A percentile compares a stretch with the other conserved stretches of the same genome.
Evolutionary conservation across 2,888 invertebrate species (phyloP).

Genomic region (Xestoiulus laeticollis): DNA sequence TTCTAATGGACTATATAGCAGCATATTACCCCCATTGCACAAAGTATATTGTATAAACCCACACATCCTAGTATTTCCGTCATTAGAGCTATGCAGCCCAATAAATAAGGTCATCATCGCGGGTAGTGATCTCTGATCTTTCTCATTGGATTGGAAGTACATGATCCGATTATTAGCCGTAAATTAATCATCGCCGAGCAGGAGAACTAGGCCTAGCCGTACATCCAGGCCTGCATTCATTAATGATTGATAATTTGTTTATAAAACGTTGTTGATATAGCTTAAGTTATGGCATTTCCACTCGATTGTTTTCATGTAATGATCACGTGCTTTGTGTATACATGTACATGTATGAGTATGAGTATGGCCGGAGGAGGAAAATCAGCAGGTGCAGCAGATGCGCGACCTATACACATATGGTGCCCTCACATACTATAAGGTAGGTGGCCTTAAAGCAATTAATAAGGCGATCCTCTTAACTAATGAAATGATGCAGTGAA

Average conservation of each 20-base stretch:
- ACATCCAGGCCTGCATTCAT: background rate
- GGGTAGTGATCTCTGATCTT: constrained; percentile 13
- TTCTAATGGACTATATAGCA: background rate
- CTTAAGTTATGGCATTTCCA: constrained; percentile 35
- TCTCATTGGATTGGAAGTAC: constrained; percentile 23
- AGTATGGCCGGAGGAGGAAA: background rate
- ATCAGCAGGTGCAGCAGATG: constrained; percentile 6
- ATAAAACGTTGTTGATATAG: constrained; percentile 41
- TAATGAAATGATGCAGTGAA: background rate
- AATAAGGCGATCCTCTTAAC: background rate
- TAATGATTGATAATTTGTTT: constrained; percentile 41
- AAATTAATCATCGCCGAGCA: constrained; percentile 41
- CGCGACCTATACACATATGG: background rate
- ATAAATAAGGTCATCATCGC: constrained; percentile 40
- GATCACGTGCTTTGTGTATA: background rate
- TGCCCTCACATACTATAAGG: background rate
- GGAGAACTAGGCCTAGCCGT: constrained; percentile 4
- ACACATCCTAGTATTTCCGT: background rate
- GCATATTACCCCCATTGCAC: background rate
- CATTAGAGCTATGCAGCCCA: constrained; percentile 20
- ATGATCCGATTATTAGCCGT: constrained; percentile 41
- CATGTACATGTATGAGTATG: too few species aligned
- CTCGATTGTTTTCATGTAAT: constrained; percentile 34
- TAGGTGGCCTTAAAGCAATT: background rate
- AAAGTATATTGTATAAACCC: background rate